Conservation (phyloP, 1,140 invertebrate species). For the Drosophila arawakana region DNA sequence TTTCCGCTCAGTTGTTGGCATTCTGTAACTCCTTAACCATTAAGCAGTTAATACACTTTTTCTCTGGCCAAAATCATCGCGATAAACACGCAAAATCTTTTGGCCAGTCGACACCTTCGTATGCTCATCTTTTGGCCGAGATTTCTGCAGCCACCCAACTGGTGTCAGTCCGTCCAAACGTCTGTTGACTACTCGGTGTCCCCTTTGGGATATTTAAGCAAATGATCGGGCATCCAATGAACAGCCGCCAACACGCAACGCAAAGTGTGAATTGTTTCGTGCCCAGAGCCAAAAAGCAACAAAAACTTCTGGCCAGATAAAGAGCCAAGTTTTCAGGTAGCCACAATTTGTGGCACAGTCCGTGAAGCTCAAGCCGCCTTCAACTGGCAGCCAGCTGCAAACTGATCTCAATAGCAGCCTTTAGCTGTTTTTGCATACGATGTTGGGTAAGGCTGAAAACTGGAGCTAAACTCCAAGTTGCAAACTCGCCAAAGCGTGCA, state of each 20-base stretch:
- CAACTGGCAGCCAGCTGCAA: slow-evolving; percentile 35
- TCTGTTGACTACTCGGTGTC: slow-evolving; percentile 37
- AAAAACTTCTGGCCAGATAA: slow-evolving; percentile 52
- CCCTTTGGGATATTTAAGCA: slow-evolving; percentile 80
- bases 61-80: slow-evolving; percentile 56
- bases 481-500: slow-evolving; percentile 48
- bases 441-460: neutral
- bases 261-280: slow-evolving; percentile 82
- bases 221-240: slow-evolving; percentile 71
- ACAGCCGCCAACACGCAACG: slow-evolving; percentile 69
- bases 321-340: slow-evolving; percentile 36
- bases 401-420: slow-evolving; percentile 17
- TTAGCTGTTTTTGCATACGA: slow-evolving; percentile 76
- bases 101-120: slow-evolving; percentile 60
- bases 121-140: slow-evolving; percentile 42
- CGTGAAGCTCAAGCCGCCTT: neutral
- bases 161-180: slow-evolving; percentile 34
- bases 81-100: slow-evolving; percentile 77
- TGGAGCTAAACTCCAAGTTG: slow-evolving; percentile 6
- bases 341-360: neutral
- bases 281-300: slow-evolving; percentile 58
- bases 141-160: slow-evolving; percentile 73
- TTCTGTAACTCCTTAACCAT: slow-evolving; percentile 4
- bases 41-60: slow-evolving; percentile 60
- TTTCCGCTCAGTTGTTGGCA: too few relatives aligned